phyloP scores from a whole-genome alignment of 2,888 invertebrate species.

The Busseola fusca region DNA sequence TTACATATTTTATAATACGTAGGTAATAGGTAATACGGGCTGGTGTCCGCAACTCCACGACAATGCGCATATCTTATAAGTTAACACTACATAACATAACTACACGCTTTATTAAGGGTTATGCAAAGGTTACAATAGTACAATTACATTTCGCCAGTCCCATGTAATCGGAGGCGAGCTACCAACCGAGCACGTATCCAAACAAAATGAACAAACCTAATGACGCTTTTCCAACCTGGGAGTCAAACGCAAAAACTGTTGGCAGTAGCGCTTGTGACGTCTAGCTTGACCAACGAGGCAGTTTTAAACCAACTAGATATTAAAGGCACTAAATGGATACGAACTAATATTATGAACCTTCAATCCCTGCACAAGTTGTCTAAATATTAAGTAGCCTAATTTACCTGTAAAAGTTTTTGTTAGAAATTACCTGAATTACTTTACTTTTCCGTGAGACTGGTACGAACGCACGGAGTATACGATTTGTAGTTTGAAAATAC shows the following conservation, averaged over 20 bases:
- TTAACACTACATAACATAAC: neutral
- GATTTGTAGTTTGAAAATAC: too few species aligned
- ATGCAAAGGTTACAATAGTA: neutral
- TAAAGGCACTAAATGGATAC: neutral
- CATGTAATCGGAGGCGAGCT: neutral
- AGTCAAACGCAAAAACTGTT: neutral
- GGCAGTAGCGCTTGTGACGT: neutral
- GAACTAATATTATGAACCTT: neutral
- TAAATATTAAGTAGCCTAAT: neutral
- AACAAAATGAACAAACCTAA: neutral
- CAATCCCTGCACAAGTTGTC: neutral
- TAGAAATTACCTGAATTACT: neutral
- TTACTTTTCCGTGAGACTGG: too few species aligned
- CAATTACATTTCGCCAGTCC: neutral
- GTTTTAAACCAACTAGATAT: neutral
- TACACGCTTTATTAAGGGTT: neutral
- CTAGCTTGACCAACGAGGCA: neutral
- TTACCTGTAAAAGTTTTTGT: neutral
- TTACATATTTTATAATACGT: constrained; percentile 12
- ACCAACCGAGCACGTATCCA: neutral
- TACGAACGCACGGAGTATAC: too few species aligned
- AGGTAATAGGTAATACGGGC: too few species aligned
- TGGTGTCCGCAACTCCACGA: too few species aligned
- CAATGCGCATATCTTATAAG: constrained; percentile 9
- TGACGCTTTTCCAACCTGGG: neutral